These are phyloP conservation scores for Cryptosula pallasiana DNA, from an alignment of 2,888 invertebrate species.

Conservation along the genomic window DNA sequence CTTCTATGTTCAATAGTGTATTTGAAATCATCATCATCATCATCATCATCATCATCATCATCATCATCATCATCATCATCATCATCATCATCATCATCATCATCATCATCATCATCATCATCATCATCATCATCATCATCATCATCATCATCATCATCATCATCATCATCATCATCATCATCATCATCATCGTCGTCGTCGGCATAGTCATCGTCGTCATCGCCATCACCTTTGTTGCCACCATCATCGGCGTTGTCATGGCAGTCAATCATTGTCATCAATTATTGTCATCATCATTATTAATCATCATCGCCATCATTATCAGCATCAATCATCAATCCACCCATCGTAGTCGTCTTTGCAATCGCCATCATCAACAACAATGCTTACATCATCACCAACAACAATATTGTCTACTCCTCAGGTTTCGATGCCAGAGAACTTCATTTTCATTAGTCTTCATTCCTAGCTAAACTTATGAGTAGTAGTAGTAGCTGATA, in stretches of 20 bases:
- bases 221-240: conserved; percentile 3
- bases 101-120: conserved; percentile 10
- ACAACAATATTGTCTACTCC: too few relatives aligned
- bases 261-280: background rate
- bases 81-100: conserved; percentile 10
- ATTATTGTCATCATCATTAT: background rate
- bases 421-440: too few relatives aligned
- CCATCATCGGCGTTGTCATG: background rate
- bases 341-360: background rate
- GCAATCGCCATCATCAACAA: background rate
- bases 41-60: conserved; percentile 10
- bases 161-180: conserved; percentile 1
- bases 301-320: too few relatives aligned
- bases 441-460: too few relatives aligned
- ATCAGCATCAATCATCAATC: background rate
- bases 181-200: background rate
- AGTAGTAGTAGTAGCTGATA: too few relatives aligned
- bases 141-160: too few relatives aligned
- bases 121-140: conserved; percentile 10
- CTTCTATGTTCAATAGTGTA: too few relatives aligned
- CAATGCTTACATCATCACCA: too few relatives aligned
- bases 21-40: too few relatives aligned
- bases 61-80: conserved; percentile 10
- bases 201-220: background rate
- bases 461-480: too few relatives aligned